These are phyloP conservation scores for Caenorhabditis doughertyi DNA, from an alignment of 2,888 invertebrate species.

Conservation along the genomic window DNA sequence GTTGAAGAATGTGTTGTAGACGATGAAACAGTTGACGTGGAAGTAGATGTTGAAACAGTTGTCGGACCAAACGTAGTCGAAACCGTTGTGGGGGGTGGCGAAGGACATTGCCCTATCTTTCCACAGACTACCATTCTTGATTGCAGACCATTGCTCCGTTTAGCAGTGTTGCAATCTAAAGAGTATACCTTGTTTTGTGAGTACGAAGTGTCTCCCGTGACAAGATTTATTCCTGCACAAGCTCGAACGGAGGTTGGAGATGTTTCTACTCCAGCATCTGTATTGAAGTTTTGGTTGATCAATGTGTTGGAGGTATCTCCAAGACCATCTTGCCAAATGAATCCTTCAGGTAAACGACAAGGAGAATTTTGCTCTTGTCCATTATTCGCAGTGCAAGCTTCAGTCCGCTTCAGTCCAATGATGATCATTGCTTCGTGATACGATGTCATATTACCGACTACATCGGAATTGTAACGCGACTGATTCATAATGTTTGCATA, in stretches of 20 bases:
- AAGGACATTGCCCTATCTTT: constrained; percentile 31
- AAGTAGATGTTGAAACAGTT: not conserved
- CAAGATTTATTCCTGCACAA: constrained; percentile 31
- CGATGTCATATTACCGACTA: constrained; percentile 3
- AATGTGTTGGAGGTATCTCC: constrained; percentile 47
- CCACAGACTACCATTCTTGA: constrained; percentile 46
- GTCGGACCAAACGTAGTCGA: constrained; percentile 6
- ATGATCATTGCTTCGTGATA: constrained; percentile 23
- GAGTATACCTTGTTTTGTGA: constrained; percentile 46
- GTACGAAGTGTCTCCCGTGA: not conserved
- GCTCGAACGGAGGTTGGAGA: constrained; percentile 24
- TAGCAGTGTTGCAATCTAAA: constrained; percentile 30
- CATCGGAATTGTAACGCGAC: constrained; percentile 21
- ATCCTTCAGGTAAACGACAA: constrained; percentile 38
- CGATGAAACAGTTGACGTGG: not conserved
- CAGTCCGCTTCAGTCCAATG: constrained; percentile 44
- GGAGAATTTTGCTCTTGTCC: constrained; percentile 14
- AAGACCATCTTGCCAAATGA: constrained; percentile 54
- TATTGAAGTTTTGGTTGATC: constrained; percentile 33
- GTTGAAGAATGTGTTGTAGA: not conserved
- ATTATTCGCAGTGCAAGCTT: constrained; percentile 21
- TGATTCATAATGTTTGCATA: constrained; percentile 39
- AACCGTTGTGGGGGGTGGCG: constrained; percentile 6
- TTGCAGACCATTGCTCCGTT: constrained; percentile 20
- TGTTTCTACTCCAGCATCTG: constrained; percentile 39